Percentiles rank a stretch among this genome's conserved stretches.
Conservation (phyloP, 2,797 vertebrate genomes). For the Naso thynnoides region DNA sequence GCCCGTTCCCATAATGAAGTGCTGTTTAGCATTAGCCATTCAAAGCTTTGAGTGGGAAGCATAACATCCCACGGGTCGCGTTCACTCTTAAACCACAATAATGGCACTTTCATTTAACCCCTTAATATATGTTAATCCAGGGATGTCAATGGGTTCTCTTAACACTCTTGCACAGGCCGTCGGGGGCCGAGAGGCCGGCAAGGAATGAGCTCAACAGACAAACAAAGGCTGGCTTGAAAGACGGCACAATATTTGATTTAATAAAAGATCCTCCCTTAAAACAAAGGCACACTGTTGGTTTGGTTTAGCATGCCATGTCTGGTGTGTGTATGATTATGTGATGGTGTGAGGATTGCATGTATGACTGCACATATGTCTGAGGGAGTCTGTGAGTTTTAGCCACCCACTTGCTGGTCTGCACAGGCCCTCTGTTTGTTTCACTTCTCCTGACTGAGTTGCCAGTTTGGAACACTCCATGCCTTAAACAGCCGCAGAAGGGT, state of each 20-base stretch:
- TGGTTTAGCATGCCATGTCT: conserved; percentile 54
- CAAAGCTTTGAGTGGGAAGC: conserved; percentile 80
- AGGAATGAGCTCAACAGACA: conserved; percentile 55
- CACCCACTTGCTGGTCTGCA: conserved; percentile 69
- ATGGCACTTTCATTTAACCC: conserved; percentile 83
- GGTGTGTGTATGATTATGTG: conserved; percentile 40
- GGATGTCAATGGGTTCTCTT: conserved; percentile 82
- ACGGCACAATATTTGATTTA: conserved; percentile 77
- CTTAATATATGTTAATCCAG: conserved; percentile 83
- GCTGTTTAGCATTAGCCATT: conserved; percentile 78
- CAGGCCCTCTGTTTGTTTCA: conserved; percentile 58
- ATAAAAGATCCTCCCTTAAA: conserved; percentile 75
- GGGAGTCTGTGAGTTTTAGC: conserved; percentile 55
- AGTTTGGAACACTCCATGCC: conserved; percentile 64
- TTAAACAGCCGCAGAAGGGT: conserved; percentile 73
- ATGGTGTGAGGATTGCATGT: conserved; percentile 52
- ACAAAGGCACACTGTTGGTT: conserved; percentile 79
- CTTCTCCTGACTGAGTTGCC: conserved; percentile 66
- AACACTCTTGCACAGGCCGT: conserved; percentile 69
- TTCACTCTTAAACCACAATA: conserved; percentile 78
- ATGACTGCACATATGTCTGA: conserved; percentile 36
- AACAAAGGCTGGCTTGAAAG: conserved; percentile 76
- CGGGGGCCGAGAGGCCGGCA: conserved; percentile 67
- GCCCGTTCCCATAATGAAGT: conserved; percentile 72
- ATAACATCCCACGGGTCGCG: conserved; percentile 79